Evolutionary conservation across 2,888 invertebrate genomes (phyloP).

Genomic region (Ormyrus pomaceus): DNA sequence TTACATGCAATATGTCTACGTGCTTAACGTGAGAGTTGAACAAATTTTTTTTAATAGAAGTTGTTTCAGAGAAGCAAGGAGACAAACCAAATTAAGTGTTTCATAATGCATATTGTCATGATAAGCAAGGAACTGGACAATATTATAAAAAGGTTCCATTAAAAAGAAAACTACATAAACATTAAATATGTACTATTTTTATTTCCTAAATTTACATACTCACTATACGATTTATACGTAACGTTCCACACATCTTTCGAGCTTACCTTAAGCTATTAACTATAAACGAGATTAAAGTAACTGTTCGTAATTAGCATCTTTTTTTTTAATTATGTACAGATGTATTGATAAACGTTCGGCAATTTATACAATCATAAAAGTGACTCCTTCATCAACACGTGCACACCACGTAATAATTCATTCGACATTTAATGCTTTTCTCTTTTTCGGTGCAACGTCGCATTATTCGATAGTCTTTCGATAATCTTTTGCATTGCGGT

Average conservation of each 20-base stretch:
- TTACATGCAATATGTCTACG: too few species aligned
- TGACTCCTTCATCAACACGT: constrained; percentile 53
- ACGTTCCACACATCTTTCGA: constrained; percentile 57
- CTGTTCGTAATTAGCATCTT: constrained; percentile 55
- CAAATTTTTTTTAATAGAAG: neutral
- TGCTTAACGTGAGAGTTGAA: neutral
- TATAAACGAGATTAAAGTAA: constrained; percentile 58
- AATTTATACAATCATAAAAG: constrained; percentile 58
- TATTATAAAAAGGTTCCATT: constrained; percentile 1
- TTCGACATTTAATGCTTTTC: constrained; percentile 42
- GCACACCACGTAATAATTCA: constrained; percentile 45
- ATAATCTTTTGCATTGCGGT: constrained; percentile 34
- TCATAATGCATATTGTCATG: too few species aligned
- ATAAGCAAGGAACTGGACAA: constrained; percentile 6
- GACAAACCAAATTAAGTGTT: too few species aligned
- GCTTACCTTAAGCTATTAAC: constrained; percentile 56
- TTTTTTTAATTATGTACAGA: constrained; percentile 56
- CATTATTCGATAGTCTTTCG: constrained; percentile 39
- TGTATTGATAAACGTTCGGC: constrained; percentile 56
- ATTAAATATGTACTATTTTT: constrained; percentile 56
- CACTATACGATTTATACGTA: constrained; percentile 57
- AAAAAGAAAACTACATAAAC: constrained; percentile 47
- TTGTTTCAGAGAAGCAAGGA: too few species aligned
- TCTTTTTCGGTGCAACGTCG: constrained; percentile 37
- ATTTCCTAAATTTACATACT: constrained; percentile 58